Percentiles rank a stretch among this genome's conserved stretches.
These are phyloP conservation scores for Peromyscus attwateri DNA, from an alignment of 2,797 vertebrate species.

Conservation along the genomic window DNA sequence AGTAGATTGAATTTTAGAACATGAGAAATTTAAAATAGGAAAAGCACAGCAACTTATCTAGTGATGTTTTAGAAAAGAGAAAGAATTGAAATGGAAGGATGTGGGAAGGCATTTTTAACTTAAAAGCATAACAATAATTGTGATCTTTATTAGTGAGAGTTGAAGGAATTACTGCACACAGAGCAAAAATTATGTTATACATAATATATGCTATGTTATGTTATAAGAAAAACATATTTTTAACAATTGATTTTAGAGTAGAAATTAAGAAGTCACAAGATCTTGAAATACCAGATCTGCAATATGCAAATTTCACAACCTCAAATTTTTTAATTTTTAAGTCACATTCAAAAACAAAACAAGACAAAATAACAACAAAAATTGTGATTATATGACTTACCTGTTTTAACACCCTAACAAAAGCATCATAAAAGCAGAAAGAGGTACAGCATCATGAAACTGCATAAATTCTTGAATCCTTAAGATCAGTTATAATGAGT, in stretches of 20 bases:
- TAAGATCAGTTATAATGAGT: background rate
- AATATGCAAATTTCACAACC: background rate
- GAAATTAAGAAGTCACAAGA: background rate
- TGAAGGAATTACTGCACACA: background rate
- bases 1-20: background rate
- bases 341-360: background rate
- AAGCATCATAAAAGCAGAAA: background rate
- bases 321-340: background rate
- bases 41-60: background rate
- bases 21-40: background rate
- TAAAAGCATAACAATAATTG: background rate
- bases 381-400: background rate
- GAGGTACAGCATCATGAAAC: background rate
- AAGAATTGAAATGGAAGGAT: background rate
- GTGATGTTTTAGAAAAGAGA: background rate
- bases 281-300: background rate
- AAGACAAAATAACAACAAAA: background rate
- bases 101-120: background rate
- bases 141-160: background rate
- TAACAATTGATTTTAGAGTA: background rate
- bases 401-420: background rate
- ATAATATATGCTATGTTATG: too few relatives aligned
- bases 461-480: background rate
- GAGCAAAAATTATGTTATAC: background rate
- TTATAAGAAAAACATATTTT: background rate